These are phyloP conservation scores for Taxidea taxus DNA, from an alignment of 2,113 vertebrate genomes.

Conservation along the genomic window DNA sequence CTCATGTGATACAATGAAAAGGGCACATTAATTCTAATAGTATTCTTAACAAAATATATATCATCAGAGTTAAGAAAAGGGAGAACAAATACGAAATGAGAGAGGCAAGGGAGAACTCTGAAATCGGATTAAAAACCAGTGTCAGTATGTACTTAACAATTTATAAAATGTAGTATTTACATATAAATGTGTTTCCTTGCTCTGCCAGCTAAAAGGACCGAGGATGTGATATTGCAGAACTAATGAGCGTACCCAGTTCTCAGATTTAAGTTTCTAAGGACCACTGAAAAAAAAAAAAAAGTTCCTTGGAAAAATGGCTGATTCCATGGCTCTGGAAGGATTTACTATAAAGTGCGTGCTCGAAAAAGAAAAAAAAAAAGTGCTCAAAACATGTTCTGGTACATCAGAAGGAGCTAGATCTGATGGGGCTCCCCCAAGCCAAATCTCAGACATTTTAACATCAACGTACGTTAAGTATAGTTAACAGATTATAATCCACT, in stretches of 20 bases:
- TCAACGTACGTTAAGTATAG: not conserved
- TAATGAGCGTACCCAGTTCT: not conserved
- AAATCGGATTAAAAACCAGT: not conserved
- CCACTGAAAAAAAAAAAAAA: not conserved
- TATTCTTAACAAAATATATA: not conserved
- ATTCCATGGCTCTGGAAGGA: not conserved
- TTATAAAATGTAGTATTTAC: not conserved
- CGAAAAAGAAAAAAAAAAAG: no score
- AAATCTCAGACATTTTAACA: not conserved
- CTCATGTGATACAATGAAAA: not conserved
- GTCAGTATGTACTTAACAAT: not conserved
- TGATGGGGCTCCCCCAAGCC: not conserved
- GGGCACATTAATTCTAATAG: not conserved
- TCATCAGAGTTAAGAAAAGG: not conserved
- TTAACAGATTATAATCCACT: not conserved
- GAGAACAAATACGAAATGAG: not conserved
- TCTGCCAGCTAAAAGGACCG: not conserved
- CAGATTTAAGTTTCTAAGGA: not conserved
- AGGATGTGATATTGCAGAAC: not conserved
- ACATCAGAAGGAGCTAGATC: not conserved
- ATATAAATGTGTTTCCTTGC: not conserved
- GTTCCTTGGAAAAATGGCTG: not conserved
- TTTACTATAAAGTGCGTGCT: slow-evolving; percentile 12
- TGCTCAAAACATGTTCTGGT: not conserved
- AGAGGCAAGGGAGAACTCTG: not conserved